Percentiles rank a stretch among this genome's conserved stretches.
Evolutionary conservation across 2,797 vertebrate species (phyloP).

Genomic region (Molossus alvarezi): DNA sequence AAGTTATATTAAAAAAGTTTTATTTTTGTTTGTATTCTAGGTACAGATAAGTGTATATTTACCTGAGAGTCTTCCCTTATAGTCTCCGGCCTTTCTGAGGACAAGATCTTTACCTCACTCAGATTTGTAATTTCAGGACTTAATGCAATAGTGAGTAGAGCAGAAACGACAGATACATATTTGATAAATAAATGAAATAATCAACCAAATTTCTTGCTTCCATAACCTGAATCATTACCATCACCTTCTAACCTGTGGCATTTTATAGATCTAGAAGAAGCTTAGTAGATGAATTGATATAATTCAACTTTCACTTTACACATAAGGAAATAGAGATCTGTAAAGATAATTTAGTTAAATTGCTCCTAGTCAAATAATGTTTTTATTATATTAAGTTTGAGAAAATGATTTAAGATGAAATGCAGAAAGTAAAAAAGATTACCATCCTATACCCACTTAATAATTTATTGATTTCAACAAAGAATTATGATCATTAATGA

Average conservation of each 20-base stretch:
- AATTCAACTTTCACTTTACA: neutral
- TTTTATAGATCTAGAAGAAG: conserved; percentile 16
- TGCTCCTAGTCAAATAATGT: neutral
- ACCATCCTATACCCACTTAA: neutral
- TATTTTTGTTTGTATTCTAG: neutral
- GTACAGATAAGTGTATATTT: neutral
- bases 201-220: neutral
- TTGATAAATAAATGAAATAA: neutral
- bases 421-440: neutral
- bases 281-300: neutral
- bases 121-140: conserved; percentile 17
- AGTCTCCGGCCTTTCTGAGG: neutral
- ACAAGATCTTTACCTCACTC: neutral
- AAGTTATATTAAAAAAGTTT: neutral
- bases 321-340: neutral
- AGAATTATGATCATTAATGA: neutral
- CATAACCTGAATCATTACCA: conserved; percentile 3
- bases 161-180: neutral
- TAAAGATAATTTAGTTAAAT: conserved; percentile 6
- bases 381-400: neutral
- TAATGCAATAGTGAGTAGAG: neutral
- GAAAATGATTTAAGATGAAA: conserved; percentile 1
- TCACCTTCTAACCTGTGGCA: neutral
- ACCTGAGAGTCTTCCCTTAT: accelerated
- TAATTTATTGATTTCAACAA: neutral